A percentile compares a stretch with the other conserved stretches of the same genome.
Conservation (phyloP, 2,888 invertebrate genomes). For the Prenolepis imparis region DNA sequence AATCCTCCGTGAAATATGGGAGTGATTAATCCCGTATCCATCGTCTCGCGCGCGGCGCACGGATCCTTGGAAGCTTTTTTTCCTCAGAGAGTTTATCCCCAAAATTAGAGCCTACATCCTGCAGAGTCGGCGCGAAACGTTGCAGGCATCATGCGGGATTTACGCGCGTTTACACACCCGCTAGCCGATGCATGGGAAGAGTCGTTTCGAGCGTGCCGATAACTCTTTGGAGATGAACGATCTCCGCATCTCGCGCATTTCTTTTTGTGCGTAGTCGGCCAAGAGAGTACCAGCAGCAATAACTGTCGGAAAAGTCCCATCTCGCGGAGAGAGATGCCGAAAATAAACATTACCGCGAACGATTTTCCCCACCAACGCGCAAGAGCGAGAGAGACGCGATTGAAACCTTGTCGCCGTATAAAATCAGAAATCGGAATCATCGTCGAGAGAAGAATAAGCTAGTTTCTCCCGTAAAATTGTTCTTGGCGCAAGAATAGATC, state of each 20-base stretch:
- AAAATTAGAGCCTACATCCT: slow-evolving; percentile 71
- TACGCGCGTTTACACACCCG: slow-evolving; percentile 73
- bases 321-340: slow-evolving; percentile 60
- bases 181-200: slow-evolving; percentile 66
- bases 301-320: slow-evolving; percentile 47
- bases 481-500: slow-evolving; percentile 11
- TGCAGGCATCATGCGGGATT: slow-evolving; percentile 68
- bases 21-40: slow-evolving; percentile 72
- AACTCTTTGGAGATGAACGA: slow-evolving; percentile 77
- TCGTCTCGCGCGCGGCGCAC: slow-evolving; percentile 55
- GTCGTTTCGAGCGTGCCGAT: slow-evolving; percentile 73
- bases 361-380: neutral
- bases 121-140: slow-evolving; percentile 25
- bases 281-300: slow-evolving; percentile 5
- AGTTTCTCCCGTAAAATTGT: neutral
- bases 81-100: slow-evolving; percentile 64
- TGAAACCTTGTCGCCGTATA: slow-evolving; percentile 47
- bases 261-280: no score
- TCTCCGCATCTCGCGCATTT: slow-evolving; percentile 45
- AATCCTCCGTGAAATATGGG: slow-evolving; percentile 70
- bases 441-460: neutral
- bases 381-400: slow-evolving; percentile 35
- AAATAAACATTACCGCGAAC: slow-evolving; percentile 67
- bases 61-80: slow-evolving; percentile 65
- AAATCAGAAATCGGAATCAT: slow-evolving; percentile 8